phyloP scores from a whole-genome alignment of 2,113 vertebrate species.

The Perca schrenkii region DNA sequence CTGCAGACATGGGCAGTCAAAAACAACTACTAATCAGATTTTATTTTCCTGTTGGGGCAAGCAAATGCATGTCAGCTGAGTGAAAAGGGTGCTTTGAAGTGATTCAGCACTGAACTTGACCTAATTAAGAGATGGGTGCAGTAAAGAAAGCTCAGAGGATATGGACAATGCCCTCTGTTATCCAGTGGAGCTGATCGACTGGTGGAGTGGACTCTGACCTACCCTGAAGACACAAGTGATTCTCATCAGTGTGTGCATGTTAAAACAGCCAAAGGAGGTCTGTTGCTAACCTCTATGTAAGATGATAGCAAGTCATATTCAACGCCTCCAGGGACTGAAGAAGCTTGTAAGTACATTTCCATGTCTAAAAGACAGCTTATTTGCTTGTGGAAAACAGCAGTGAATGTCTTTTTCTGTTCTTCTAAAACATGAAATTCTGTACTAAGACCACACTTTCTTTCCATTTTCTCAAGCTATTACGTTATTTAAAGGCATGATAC shows the following conservation, averaged over 20 bases:
- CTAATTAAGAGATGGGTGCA: slow-evolving; percentile 9
- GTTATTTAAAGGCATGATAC: background rate
- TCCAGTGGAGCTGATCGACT: slow-evolving; percentile 18
- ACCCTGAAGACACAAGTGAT: slow-evolving; percentile 28
- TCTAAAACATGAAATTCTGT: background rate
- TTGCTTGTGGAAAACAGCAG: background rate
- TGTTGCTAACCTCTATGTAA: slow-evolving; percentile 14
- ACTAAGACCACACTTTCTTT: background rate
- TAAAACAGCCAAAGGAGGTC: slow-evolving; percentile 11
- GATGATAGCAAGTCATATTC: slow-evolving; percentile 46
- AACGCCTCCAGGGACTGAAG: slow-evolving; percentile 24
- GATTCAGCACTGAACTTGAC: slow-evolving; percentile 12
- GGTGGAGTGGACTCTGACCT: slow-evolving; percentile 76
- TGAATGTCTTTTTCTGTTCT: background rate
- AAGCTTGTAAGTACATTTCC: slow-evolving; percentile 62
- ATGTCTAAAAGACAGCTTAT: background rate
- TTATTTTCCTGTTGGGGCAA: background rate
- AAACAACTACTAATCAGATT: slow-evolving; percentile 5
- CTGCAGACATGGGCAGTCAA: background rate
- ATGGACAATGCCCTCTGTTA: slow-evolving; percentile 31
- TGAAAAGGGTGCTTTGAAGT: background rate
- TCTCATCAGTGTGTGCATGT: slow-evolving; percentile 30
- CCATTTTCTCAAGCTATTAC: background rate
- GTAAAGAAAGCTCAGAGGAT: background rate
- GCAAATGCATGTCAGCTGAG: background rate